Evolutionary conservation across 2,888 invertebrate genomes (phyloP).

Genomic region (Kuschelorhynchus macadamiae): DNA sequence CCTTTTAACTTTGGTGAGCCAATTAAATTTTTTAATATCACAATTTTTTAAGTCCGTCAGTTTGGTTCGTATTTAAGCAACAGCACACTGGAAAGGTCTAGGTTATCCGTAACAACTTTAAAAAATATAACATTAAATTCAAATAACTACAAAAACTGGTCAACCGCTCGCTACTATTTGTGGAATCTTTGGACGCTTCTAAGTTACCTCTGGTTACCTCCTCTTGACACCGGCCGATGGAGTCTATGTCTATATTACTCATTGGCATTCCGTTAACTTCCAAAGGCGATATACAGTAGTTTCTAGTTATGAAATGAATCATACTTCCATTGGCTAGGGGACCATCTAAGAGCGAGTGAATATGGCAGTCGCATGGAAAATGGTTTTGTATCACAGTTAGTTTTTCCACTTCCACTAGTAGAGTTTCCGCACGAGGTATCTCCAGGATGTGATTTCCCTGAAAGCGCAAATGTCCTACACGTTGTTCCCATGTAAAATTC

Average conservation of each 20-base stretch:
- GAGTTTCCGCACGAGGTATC: constrained; percentile 77
- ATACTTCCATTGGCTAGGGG: constrained; percentile 80
- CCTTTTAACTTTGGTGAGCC: neutral
- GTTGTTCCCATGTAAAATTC: constrained; percentile 79
- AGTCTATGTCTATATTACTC: constrained; percentile 76
- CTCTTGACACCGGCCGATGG: constrained; percentile 79
- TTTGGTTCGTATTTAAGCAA: constrained; percentile 29
- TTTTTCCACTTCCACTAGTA: constrained; percentile 80
- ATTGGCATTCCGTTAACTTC: constrained; percentile 86
- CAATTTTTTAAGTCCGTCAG: constrained; percentile 41
- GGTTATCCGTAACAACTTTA: constrained; percentile 42
- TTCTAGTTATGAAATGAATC: constrained; percentile 79
- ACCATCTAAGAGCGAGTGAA: constrained; percentile 82
- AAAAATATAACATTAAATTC: constrained; percentile 45
- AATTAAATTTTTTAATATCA: constrained; percentile 28
- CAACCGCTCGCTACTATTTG: constrained; percentile 29
- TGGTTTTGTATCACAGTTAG: constrained; percentile 84
- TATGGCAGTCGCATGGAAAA: constrained; percentile 89
- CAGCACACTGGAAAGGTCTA: constrained; percentile 40
- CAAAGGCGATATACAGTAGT: constrained; percentile 89
- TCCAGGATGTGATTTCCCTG: constrained; percentile 89
- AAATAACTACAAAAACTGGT: constrained; percentile 42
- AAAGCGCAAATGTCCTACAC: constrained; percentile 79
- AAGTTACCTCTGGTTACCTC: constrained; percentile 78
- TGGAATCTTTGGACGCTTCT: constrained; percentile 69